These are phyloP conservation scores for Ephestia elutella DNA, from an alignment of 1,140 invertebrate species.

Conservation along the genomic window DNA sequence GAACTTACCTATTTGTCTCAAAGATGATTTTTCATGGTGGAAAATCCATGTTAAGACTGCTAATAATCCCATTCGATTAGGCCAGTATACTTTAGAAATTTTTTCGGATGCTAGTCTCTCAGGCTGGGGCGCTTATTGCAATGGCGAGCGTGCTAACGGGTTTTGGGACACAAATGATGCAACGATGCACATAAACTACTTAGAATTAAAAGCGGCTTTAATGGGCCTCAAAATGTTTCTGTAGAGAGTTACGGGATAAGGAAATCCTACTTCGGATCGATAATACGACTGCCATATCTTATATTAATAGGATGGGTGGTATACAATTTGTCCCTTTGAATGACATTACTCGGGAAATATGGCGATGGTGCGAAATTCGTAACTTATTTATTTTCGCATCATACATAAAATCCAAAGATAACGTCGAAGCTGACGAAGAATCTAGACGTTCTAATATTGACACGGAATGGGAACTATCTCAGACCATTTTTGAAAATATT, in stretches of 20 bases:
- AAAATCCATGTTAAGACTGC: background rate
- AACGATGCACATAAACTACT: background rate
- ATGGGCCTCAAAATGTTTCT: background rate
- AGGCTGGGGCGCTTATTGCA: background rate
- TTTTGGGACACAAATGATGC: background rate
- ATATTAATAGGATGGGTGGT: conserved; percentile 13
- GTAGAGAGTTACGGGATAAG: background rate
- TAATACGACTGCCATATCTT: conserved; percentile 11
- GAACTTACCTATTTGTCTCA: background rate
- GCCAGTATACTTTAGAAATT: background rate
- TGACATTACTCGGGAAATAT: conserved; percentile 3
- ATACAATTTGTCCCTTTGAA: conserved; percentile 10
- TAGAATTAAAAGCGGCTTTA: background rate
- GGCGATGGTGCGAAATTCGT: conserved; percentile 14
- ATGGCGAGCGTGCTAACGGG: background rate
- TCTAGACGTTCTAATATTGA: conserved; percentile 7
- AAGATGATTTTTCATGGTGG: conserved; percentile 10
- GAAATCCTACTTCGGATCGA: background rate
- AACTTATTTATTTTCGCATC: conserved; percentile 9
- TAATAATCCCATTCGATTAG: background rate
- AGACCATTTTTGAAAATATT: background rate
- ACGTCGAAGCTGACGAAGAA: conserved; percentile 10
- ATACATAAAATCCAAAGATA: conserved; percentile 11
- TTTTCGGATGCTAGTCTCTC: background rate
- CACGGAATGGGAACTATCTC: conserved; percentile 12